These are phyloP conservation scores for Anthopleura xanthogrammica DNA, from an alignment of 92 coral and sea anemone genomes.

Conservation along the genomic window DNA sequence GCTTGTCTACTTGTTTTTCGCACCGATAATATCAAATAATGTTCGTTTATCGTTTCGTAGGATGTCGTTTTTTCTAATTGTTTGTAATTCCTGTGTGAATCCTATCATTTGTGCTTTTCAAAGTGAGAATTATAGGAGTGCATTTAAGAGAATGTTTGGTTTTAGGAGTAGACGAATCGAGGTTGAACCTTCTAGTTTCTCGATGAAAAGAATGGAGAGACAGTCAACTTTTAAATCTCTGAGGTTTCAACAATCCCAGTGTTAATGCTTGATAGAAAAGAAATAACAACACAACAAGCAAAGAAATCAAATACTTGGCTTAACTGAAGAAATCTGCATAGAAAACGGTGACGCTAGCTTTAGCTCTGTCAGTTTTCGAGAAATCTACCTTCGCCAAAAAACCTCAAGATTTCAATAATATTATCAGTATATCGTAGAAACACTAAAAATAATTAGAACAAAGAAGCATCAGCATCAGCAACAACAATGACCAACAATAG, in stretches of 20 bases:
- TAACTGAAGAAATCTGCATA: too few relatives aligned
- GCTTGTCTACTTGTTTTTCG: constrained; percentile 40
- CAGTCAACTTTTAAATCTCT: not conserved
- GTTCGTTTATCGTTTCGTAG: constrained; percentile 31
- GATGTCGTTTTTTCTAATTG: constrained; percentile 43
- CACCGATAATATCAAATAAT: constrained; percentile 26
- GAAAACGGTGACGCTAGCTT: too few relatives aligned
- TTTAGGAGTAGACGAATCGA: not conserved
- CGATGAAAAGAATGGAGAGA: not conserved
- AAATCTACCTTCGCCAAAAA: too few relatives aligned
- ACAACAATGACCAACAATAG: too few relatives aligned
- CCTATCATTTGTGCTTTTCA: constrained; percentile 57
- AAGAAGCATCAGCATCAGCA: too few relatives aligned
- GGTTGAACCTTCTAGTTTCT: not conserved
- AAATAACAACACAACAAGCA: not conserved
- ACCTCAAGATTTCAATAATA: too few relatives aligned
- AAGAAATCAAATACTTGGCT: not conserved
- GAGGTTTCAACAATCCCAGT: not conserved
- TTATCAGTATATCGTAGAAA: too few relatives aligned
- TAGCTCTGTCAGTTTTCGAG: too few relatives aligned
- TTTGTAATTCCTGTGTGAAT: constrained; percentile 56
- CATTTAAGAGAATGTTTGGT: constrained; percentile 14
- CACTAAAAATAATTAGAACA: too few relatives aligned
- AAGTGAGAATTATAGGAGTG: constrained; percentile 49
- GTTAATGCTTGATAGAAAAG: not conserved